Conservation (phyloP, 2,797 vertebrate species). For the Naso thynnoides region DNA sequence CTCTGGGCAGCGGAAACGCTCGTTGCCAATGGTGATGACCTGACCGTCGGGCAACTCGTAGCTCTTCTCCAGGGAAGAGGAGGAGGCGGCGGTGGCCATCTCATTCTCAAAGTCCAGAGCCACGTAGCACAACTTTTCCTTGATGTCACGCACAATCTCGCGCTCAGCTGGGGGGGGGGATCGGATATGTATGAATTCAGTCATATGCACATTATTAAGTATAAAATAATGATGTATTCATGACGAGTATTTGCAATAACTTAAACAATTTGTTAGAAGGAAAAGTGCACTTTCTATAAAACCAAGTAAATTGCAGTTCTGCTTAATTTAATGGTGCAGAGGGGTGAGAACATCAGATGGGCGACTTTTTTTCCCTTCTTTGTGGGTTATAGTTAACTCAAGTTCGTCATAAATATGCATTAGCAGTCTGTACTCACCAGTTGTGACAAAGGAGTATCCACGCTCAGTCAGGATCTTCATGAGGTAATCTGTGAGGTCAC, state of each 20-base stretch:
- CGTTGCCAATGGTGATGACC: no score
- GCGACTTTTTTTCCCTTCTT: background rate
- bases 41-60: no score
- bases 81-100: slow-evolving; percentile 88
- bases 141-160: slow-evolving; percentile 88
- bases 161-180: slow-evolving; percentile 82
- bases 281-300: background rate
- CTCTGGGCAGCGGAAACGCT: no score
- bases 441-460: slow-evolving; percentile 84
- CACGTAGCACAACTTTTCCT: slow-evolving; percentile 88
- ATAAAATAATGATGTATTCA: no score
- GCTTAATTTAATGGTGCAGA: no score
- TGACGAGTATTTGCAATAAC: background rate
- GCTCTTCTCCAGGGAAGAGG: slow-evolving; percentile 87
- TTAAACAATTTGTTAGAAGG: no score
- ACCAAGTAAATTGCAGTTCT: background rate
- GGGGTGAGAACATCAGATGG: no score
- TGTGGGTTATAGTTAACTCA: background rate
- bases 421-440: slow-evolving; percentile 53
- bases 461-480: slow-evolving; percentile 85
- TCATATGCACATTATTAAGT: slow-evolving; percentile 1
- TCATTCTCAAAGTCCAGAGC: slow-evolving; percentile 89
- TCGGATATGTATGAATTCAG: background rate
- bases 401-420: background rate
- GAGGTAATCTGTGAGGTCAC: slow-evolving; percentile 84